phyloP scores from a whole-genome alignment of 2,888 invertebrate genomes.

The Melanostoma scalare region DNA sequence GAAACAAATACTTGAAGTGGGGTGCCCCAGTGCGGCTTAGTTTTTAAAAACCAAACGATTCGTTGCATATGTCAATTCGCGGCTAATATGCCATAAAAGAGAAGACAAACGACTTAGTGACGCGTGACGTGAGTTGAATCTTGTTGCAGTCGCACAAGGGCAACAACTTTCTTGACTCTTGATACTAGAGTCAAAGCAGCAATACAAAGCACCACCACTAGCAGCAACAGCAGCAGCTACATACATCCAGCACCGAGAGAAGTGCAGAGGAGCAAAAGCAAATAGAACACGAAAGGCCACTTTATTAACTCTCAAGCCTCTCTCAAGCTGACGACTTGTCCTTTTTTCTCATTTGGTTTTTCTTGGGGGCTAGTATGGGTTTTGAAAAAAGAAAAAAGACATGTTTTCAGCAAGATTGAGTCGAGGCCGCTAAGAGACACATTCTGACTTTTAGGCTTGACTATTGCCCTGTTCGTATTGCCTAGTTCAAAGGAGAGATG shows the following conservation, averaged over 20 bases:
- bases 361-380: slow-evolving; percentile 8
- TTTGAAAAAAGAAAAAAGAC: neutral
- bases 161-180: slow-evolving; percentile 71
- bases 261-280: slow-evolving; percentile 60
- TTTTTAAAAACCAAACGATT: slow-evolving; percentile 28
- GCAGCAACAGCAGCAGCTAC: slow-evolving; percentile 32
- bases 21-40: slow-evolving; percentile 30
- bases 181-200: slow-evolving; percentile 16
- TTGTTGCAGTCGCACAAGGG: slow-evolving; percentile 71
- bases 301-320: slow-evolving; percentile 66
- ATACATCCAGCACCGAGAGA: slow-evolving; percentile 9
- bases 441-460: too few species aligned
- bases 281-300: slow-evolving; percentile 72
- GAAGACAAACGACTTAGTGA: slow-evolving; percentile 73
- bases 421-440: too few species aligned
- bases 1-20: slow-evolving; percentile 39
- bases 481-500: too few species aligned
- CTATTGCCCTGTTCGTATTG: too few species aligned
- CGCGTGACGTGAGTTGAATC: slow-evolving; percentile 73
- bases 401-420: too few species aligned
- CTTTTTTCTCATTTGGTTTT: slow-evolving; percentile 26
- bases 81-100: slow-evolving; percentile 71
- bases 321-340: slow-evolving; percentile 45
- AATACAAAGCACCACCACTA: neutral
- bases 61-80: slow-evolving; percentile 64